phyloP scores from a whole-genome alignment of 2,888 invertebrate genomes.

The Mythimna lalbum region DNA sequence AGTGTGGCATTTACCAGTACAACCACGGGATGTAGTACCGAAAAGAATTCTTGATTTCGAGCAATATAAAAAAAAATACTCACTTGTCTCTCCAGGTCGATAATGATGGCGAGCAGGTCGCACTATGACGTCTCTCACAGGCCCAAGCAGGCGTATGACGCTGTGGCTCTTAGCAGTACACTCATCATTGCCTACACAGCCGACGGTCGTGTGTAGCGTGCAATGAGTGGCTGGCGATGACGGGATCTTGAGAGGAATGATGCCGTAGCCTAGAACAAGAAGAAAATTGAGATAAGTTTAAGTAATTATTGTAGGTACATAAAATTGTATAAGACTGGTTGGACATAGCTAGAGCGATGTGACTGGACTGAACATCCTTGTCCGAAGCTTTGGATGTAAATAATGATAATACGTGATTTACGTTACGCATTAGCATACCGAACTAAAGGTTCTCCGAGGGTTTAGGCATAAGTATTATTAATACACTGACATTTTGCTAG shows the following conservation, averaged over 20 bases:
- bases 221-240: conserved; percentile 91
- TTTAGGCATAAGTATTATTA: too few relatives aligned
- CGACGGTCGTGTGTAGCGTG: conserved; percentile 91
- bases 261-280: conserved; percentile 91
- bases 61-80: conserved; percentile 68
- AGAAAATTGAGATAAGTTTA: neutral
- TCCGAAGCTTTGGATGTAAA: too few relatives aligned
- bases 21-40: too few relatives aligned
- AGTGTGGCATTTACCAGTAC: too few relatives aligned
- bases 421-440: too few relatives aligned
- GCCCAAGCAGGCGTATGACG: conserved; percentile 91
- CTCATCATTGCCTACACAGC: conserved; percentile 89
- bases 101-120: conserved; percentile 92
- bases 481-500: too few relatives aligned
- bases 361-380: too few relatives aligned
- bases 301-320: too few relatives aligned
- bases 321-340: too few relatives aligned
- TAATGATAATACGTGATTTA: too few relatives aligned
- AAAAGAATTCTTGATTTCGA: neutral
- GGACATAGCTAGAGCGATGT: too few relatives aligned
- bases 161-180: conserved; percentile 91
- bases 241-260: conserved; percentile 91
- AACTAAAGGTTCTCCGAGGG: too few relatives aligned
- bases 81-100: conserved; percentile 92
- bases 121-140: conserved; percentile 92